Evolutionary conservation across 2,888 invertebrate species (phyloP).

Genomic region (Archips xylosteana): DNA sequence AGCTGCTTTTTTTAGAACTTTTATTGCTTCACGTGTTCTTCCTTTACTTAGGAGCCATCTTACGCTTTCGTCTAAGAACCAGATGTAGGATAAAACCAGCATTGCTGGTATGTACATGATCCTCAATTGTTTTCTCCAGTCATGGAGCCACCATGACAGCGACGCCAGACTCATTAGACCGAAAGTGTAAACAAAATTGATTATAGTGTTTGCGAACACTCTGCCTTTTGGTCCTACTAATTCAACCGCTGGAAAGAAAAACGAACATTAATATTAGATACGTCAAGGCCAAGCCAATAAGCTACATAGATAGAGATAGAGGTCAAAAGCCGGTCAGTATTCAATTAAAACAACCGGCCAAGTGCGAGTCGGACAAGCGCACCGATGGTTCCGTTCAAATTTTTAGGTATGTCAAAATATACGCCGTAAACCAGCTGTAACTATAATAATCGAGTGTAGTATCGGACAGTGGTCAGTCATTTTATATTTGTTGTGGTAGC

Average conservation of each 20-base stretch:
- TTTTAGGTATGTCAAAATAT: no score
- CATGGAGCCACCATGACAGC: conserved; percentile 88
- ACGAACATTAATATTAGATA: no score
- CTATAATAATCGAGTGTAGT: no score
- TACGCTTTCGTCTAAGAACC: conserved; percentile 90
- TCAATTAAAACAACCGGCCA: no score
- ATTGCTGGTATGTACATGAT: conserved; percentile 90
- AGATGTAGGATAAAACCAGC: conserved; percentile 88
- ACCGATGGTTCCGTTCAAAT: no score
- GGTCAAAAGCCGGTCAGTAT: no score
- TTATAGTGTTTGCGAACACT: conserved; percentile 90
- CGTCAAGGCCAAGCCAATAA: no score
- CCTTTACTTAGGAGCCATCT: conserved; percentile 92
- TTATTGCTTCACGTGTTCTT: conserved; percentile 87
- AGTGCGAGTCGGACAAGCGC: no score
- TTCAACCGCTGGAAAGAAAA: conserved; percentile 88
- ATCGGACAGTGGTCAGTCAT: no score
- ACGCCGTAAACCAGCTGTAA: no score
- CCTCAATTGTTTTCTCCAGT: conserved; percentile 89
- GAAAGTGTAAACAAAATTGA: conserved; percentile 89
- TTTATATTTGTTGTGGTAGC: no score
- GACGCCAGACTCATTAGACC: conserved; percentile 89
- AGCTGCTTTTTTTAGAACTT: conserved; percentile 88
- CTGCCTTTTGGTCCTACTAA: conserved; percentile 91
- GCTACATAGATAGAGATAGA: no score